These are phyloP conservation scores for Collichthys lucidus DNA, from an alignment of 2,113 vertebrate species.

Conservation along the genomic window DNA sequence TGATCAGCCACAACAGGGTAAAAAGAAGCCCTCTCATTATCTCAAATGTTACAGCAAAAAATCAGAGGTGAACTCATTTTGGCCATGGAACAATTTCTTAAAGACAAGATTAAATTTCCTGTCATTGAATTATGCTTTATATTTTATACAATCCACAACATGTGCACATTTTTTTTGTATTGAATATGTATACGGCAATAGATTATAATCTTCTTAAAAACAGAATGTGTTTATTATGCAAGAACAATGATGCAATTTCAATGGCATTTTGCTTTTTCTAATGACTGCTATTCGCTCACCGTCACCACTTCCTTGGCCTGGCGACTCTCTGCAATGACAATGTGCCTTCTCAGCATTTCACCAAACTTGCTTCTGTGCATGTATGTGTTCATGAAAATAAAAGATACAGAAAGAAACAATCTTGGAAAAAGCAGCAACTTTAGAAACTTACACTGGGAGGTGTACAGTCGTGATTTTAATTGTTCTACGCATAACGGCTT, in stretches of 20 bases:
- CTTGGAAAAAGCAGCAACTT: not conserved
- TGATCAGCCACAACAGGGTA: not conserved
- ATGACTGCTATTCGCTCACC: slow-evolving; percentile 65
- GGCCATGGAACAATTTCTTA: slow-evolving; percentile 15
- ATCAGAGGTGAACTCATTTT: slow-evolving; percentile 41
- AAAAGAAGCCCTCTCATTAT: slow-evolving; percentile 7
- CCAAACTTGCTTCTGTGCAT: slow-evolving; percentile 8
- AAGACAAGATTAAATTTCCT: slow-evolving; percentile 17
- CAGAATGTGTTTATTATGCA: slow-evolving; percentile 75
- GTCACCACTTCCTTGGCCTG: slow-evolving; percentile 58
- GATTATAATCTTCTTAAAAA: slow-evolving; percentile 53
- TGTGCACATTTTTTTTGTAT: slow-evolving; percentile 36
- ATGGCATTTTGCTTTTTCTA: slow-evolving; percentile 74
- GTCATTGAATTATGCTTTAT: slow-evolving; percentile 1
- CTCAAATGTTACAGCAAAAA: slow-evolving; percentile 34
- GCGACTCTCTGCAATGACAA: slow-evolving; percentile 44
- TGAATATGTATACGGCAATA: slow-evolving; percentile 26
- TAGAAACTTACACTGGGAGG: not conserved
- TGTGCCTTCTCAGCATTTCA: slow-evolving; percentile 32
- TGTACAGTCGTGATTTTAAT: not conserved
- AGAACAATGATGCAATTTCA: slow-evolving; percentile 75
- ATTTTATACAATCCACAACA: slow-evolving; percentile 17
- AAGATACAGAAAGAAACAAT: slow-evolving; percentile 1
- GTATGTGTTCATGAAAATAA: slow-evolving; percentile 19
- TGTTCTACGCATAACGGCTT: not conserved